These are phyloP conservation scores for Heliconius eleuchia DNA, from an alignment of 1,140 invertebrate species.

Conservation along the genomic window DNA sequence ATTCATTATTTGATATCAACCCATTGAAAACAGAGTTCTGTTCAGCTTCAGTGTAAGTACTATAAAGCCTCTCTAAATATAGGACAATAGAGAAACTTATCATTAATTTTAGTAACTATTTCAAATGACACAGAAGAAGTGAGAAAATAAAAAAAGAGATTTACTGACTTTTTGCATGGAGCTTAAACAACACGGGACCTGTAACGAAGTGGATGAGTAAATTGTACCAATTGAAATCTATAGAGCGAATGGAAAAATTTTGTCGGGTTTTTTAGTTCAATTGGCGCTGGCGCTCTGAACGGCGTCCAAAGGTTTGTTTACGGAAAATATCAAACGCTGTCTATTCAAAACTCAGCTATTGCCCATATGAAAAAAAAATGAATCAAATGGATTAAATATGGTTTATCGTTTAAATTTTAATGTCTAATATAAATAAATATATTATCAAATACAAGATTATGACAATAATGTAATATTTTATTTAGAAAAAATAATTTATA, in stretches of 20 bases:
- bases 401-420: too few relatives aligned
- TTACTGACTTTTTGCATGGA: not conserved
- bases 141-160: not conserved
- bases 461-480: too few relatives aligned
- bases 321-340: not conserved
- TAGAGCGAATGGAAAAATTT: slow-evolving; percentile 18
- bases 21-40: too few relatives aligned
- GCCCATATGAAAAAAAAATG: not conserved
- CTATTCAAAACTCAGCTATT: not conserved
- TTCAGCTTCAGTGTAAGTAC: too few relatives aligned
- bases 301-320: slow-evolving; percentile 16
- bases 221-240: slow-evolving; percentile 8
- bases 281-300: slow-evolving; percentile 5
- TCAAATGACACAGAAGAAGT: not conserved
- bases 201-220: slow-evolving; percentile 17
- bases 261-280: slow-evolving; percentile 13
- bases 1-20: too few relatives aligned
- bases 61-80: too few relatives aligned
- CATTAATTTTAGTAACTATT: not conserved
- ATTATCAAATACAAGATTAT: too few relatives aligned
- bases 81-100: too few relatives aligned
- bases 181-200: not conserved
- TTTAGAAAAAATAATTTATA: too few relatives aligned
- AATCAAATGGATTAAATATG: not conserved
- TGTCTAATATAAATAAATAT: too few relatives aligned